A percentile compares a stretch with the other conserved stretches of the same genome.
These are phyloP conservation scores for Electrona antarctica DNA, from an alignment of 2,113 vertebrate genomes.

Conservation along the genomic window DNA sequence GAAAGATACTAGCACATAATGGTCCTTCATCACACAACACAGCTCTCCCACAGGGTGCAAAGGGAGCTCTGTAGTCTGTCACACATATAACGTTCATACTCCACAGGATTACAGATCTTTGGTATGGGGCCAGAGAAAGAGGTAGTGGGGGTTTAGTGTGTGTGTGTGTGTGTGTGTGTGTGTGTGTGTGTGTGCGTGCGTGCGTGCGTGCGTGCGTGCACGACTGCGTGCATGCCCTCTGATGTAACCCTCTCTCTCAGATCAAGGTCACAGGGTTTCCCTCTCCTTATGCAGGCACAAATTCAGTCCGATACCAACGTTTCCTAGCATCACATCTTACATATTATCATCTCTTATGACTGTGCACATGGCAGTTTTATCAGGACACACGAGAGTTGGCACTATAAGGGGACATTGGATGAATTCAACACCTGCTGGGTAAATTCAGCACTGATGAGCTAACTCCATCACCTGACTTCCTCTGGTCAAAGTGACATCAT, in stretches of 20 bases:
- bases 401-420: not conserved
- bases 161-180: constrained; percentile 21
- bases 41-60: constrained; percentile 7
- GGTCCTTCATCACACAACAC: constrained; percentile 35
- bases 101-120: constrained; percentile 56
- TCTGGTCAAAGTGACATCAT: not conserved
- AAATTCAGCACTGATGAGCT: constrained; percentile 4
- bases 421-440: constrained; percentile 3
- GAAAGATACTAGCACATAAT: constrained; percentile 55
- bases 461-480: not conserved
- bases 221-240: constrained; percentile 15
- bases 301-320: not conserved
- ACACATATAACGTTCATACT: constrained; percentile 22
- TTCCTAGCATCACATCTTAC: no score
- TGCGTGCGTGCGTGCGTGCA: constrained; percentile 23
- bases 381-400: not conserved
- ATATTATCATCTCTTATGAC: no score
- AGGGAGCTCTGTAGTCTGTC: constrained; percentile 6
- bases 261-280: not conserved
- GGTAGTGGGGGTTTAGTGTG: constrained; percentile 36
- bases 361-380: no score
- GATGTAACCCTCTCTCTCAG: constrained; percentile 11
- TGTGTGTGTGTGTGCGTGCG: constrained; percentile 13
- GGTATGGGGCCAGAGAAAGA: constrained; percentile 43
- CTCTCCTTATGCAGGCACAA: not conserved